Base-by-base conservation (phyloP, 64 coral and sea anemone genomes). In the Pachyseris speciosa region DNA sequence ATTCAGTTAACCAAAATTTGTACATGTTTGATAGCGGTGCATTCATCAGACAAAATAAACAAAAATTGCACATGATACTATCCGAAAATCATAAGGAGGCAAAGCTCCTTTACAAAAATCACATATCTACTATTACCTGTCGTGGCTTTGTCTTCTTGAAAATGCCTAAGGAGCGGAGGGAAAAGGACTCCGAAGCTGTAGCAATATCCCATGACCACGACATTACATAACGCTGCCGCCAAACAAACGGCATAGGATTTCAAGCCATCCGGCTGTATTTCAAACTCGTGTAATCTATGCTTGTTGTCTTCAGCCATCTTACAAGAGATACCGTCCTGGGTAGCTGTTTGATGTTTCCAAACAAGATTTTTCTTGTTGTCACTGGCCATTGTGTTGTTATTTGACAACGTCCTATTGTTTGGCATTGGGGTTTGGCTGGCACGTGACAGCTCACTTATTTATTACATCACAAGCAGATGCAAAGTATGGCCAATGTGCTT, bases 81-180 rank as follows among this genome's bases (percentile, higher is more conserved):
- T n/a, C n/a, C n/a, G n/a, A n/a, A n/a, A n/a, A n/a, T n/a, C n/a
- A n/a, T n/a, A n/a, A n/a, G n/a, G n/a, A n/a, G n/a, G n/a, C n/a
- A n/a, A n/a, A n/a, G n/a, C n/a, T n/a, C n/a, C n/a, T n/a, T n/a
- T n/a, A n/a, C n/a, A n/a, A n/a, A n/a, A n/a, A n/a, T n/a, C n/a
- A n/a, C n/a, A n/a, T 58, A 1, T 0, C 52, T 20, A 20, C 1
- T 50, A 2, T 22, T 37, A 79, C 75, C 75, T 55, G 75, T 79
- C 15, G 50, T 79, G 25, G 75, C 75, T n/a, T 29, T 57, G 22
- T 52, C 75, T 20, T 79, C 48, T 37, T 79, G n/a, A 31, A 79
- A 79, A 36, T 79, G 27, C 9, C 36, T 5, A 4, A 57, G 75
- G 9, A 79, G 75, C 15, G 30, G 28, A 3, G 75, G 75, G n/a